Percentiles rank a stretch among this genome's conserved stretches.
These are phyloP conservation scores for Myotis planiceps DNA, from an alignment of 2,797 vertebrate genomes.

Conservation along the genomic window DNA sequence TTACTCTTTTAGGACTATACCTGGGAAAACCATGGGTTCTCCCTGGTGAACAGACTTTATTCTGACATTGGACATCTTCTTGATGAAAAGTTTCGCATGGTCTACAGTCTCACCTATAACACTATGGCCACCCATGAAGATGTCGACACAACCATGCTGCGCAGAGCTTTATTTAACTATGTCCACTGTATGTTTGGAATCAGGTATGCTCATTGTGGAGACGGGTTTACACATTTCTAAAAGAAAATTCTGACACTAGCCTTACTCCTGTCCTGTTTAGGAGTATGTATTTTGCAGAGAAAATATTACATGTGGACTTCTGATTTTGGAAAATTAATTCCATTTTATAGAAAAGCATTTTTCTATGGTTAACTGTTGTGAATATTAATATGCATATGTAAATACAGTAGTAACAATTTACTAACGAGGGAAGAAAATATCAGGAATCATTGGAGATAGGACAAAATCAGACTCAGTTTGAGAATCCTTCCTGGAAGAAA, in stretches of 20 bases:
- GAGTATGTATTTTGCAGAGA: neutral
- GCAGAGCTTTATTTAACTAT: conserved; percentile 92
- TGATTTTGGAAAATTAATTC: neutral
- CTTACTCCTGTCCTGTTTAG: neutral
- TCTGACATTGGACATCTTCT: conserved; percentile 92
- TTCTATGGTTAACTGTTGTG: neutral
- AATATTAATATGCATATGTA: conserved; percentile 19
- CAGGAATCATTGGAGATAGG: neutral
- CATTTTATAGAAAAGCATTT: neutral
- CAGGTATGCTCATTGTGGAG: conserved; percentile 84
- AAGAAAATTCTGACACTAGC: neutral
- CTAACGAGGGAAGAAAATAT: neutral
- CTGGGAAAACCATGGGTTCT: conserved; percentile 93
- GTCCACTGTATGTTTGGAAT: conserved; percentile 94
- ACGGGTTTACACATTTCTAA: neutral
- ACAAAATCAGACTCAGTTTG: neutral
- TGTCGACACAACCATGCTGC: conserved; percentile 90
- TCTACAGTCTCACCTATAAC: conserved; percentile 91
- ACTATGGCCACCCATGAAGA: conserved; percentile 91
- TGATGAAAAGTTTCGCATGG: conserved; percentile 92
- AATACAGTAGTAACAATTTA: neutral
- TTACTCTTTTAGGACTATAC: conserved; percentile 89
- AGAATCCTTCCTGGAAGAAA: conserved; percentile 16
- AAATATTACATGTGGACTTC: neutral
- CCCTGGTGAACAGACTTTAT: conserved; percentile 92